Evolutionary conservation across 2,888 invertebrate species (phyloP).

Genomic region (Chalcosyrphus nemorum): DNA sequence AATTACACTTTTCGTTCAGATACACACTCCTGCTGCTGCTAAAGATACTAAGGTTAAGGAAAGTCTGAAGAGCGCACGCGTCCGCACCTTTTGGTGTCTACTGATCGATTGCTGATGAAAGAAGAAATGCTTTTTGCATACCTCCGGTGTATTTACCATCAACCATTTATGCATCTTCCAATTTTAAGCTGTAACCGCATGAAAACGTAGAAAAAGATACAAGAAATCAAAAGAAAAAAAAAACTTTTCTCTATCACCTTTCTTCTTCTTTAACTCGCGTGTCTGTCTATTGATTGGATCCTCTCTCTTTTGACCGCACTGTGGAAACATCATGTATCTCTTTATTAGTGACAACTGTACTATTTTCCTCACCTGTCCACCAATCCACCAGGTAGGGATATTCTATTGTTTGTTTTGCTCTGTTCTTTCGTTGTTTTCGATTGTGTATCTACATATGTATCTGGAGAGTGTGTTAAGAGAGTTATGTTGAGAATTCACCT

Average conservation of each 20-base stretch:
- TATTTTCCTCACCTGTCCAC: conserved; percentile 20
- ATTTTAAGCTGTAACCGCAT: conserved; percentile 21
- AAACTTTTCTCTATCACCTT: conserved; percentile 10
- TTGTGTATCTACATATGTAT: background rate
- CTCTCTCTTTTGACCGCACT: background rate
- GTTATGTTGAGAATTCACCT: conserved; percentile 6
- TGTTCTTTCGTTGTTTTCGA: conserved; percentile 8
- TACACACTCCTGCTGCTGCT: background rate
- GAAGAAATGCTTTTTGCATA: conserved; percentile 43
- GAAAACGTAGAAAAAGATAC: background rate
- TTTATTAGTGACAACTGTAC: conserved; percentile 17
- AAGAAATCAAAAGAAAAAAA: background rate
- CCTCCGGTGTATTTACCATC: background rate
- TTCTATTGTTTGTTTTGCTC: conserved; percentile 26
- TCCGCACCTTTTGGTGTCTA: conserved; percentile 44
- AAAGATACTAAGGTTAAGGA: background rate
- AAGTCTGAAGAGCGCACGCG: conserved; percentile 21
- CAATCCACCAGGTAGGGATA: conserved; percentile 1
- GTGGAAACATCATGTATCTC: conserved; percentile 4
- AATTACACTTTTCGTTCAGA: background rate
- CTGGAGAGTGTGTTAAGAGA: too few species aligned
- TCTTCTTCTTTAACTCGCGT: background rate
- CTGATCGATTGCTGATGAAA: conserved; percentile 49
- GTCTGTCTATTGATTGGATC: background rate
- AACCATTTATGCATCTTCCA: conserved; percentile 38